Base-by-base conservation (phyloP, 1,140 invertebrate genomes). In the Amyelois transitella region DNA sequence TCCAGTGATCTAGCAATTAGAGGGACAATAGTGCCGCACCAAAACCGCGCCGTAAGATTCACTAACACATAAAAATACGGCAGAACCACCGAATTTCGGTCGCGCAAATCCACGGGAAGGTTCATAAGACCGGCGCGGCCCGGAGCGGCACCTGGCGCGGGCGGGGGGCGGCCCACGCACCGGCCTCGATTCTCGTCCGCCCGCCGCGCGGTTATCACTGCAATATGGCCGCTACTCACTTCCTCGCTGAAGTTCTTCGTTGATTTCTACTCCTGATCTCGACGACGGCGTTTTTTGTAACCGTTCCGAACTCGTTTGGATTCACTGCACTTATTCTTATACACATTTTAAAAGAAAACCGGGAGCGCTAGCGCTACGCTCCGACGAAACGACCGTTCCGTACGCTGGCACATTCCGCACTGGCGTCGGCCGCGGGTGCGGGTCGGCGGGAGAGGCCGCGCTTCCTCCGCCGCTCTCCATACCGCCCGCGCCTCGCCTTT, bases 311-410 rank as follows among this genome's bases (percentile, higher is more conserved):
- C 82, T 86, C 82, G 82, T 87, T 80, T 83, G 88, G 82, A 86
- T 89, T 86, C 90, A 90, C 89, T 88, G 82, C 80, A 86, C 82
- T 86, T 83, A 86, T 86, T 85, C 85, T 88, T 86, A 88, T 88
- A 86, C 85, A 88, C 85, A 88, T 88, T 88, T 88, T 88, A 88
- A 82, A 81, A 75, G 80, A 81, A 85, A 85, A 88, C 81, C 71
- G 81, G 82, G 85, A 88, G 85, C 85, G 82, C 81, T 83, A 74
- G 82, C 77, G 75, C 81, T 84, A 84, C 87, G 88, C 88, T 89
- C 90, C 85, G 86, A 86, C 88, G 90, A 87, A 89, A 89, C 88
- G 86, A 89, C 83, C 86, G 90, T 90, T 91, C 90, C 91, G 90
- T 91, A 89, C 89, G 91, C 89, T 89, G 89, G 87, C 88, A 88